Base-by-base conservation (phyloP, 64 coral and sea anemone species). In the Orbicella faveolata region DNA sequence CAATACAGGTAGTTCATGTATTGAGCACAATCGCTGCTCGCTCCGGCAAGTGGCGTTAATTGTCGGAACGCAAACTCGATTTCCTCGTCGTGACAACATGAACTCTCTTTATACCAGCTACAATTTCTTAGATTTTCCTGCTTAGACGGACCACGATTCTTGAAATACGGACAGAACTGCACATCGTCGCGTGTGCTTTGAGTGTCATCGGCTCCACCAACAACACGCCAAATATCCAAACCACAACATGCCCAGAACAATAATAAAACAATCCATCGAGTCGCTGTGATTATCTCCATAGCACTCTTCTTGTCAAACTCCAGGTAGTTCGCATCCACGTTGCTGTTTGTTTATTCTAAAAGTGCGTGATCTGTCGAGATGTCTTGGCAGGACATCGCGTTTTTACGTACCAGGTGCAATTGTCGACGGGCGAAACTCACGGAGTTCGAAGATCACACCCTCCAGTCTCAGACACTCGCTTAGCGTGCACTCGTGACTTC, bases 161-260 rank as follows among this genome's bases (percentile, higher is more conserved):
- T 95, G 74, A 99, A 99, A 70, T 99, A 99, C 13, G 97, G 97
- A 83, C 97, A 99, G 83, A 95, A 99, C 52, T 93, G 92, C 62
- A 75, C 84, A 66, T 73, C 23, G 16, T 20, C 36, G 25, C 48
- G 34, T 53, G 6, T 85, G 10, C 75, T 77, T 19, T 67, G 17
- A 20, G 4, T 34, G 4, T 39, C 59, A 84, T 51, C 81, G 2
- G 67, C 82, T 85, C 18, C 82, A 21, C 10, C 34, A 84, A 41
- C 36, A 85, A 70, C 20, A 70, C 21, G 67, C 23, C 63, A 72
- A 8, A 8, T 23, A 19, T 51, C 35, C 39, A 70, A 70, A 35
- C 80, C 33, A 36, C 65, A 52, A 17, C 65, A 72, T 55, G 52
- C 52, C 35, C 82, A 69, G 37, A 85, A 72, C 5, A 85, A 85